phyloP scores from a whole-genome alignment of 2,113 vertebrate genomes.

The Polyodon spathula region DNA sequence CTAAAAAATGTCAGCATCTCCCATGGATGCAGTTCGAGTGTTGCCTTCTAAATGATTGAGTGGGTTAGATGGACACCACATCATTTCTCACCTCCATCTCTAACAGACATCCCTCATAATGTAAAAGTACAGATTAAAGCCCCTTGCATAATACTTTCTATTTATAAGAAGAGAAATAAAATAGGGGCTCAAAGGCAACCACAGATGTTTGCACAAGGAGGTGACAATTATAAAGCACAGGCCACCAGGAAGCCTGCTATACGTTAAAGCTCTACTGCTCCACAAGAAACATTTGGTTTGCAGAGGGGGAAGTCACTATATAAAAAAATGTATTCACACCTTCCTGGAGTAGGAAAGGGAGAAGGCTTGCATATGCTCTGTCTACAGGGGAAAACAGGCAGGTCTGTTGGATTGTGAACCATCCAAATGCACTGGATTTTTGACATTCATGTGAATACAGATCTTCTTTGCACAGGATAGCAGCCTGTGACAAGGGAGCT shows the following conservation, averaged over 20 bases:
- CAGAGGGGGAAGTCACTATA: conserved; percentile 17
- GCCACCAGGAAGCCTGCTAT: conserved; percentile 36
- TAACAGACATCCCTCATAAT: conserved; percentile 1
- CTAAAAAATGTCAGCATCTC: conserved; percentile 30
- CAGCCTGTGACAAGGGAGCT: no score
- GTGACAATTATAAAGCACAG: conserved; percentile 33
- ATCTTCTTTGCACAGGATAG: no score
- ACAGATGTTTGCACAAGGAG: conserved; percentile 30
- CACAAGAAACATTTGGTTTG: conserved; percentile 30
- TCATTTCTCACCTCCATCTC: conserved; percentile 14
- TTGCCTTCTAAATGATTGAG: conserved; percentile 48
- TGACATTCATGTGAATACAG: no score
- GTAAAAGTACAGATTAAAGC: conserved; percentile 13
- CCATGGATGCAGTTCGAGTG: conserved; percentile 38
- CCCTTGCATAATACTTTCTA: conserved; percentile 28
- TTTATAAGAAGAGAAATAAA: conserved; percentile 17
- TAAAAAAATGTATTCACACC: conserved; percentile 2
- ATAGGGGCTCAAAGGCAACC: conserved; percentile 15
- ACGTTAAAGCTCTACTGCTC: conserved; percentile 22
- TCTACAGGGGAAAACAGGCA: no score
- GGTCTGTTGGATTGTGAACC: no score
- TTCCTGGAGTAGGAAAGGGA: conserved; percentile 1
- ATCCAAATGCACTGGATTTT: no score
- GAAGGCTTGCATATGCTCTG: no score
- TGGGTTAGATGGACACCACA: conserved; percentile 14